Evolutionary conservation across 2,888 invertebrate genomes (phyloP).

Genomic region (Papilio protenor): DNA sequence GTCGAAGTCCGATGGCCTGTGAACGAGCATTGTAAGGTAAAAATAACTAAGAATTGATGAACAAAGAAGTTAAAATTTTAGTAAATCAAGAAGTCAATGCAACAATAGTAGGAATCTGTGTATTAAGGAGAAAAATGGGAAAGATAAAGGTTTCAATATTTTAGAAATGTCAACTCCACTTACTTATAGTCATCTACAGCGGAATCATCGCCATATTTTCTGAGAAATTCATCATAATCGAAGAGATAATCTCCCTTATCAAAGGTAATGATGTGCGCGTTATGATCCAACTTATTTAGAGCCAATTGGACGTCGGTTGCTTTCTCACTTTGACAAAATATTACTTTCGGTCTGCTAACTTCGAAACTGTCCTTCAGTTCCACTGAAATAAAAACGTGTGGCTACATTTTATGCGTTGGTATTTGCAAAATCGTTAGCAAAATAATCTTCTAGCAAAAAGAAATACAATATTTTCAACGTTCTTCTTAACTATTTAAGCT

Average conservation of each 20-base stretch:
- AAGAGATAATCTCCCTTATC: slow-evolving; percentile 59
- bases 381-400: slow-evolving; percentile 50
- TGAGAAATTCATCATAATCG: slow-evolving; percentile 56
- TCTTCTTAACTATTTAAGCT: no score
- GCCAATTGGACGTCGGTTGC: slow-evolving; percentile 57
- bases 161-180: slow-evolving; percentile 38
- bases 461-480: no score
- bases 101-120: no score
- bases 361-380: slow-evolving; percentile 58
- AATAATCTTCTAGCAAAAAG: no score
- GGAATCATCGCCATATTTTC: slow-evolving; percentile 51
- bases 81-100: no score
- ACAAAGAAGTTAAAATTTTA: no score
- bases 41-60: no score
- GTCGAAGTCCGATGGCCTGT: slow-evolving; percentile 65
- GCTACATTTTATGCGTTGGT: background rate
- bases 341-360: slow-evolving; percentile 57
- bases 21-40: slow-evolving; percentile 35
- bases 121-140: no score
- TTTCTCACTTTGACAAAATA: slow-evolving; percentile 63
- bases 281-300: slow-evolving; percentile 55
- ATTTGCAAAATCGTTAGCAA: no score
- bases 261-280: slow-evolving; percentile 59
- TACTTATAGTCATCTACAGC: slow-evolving; percentile 57
- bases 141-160: no score